Base-by-base conservation (phyloP, 2,888 invertebrate species). In the Mimachlamys varia region DNA sequence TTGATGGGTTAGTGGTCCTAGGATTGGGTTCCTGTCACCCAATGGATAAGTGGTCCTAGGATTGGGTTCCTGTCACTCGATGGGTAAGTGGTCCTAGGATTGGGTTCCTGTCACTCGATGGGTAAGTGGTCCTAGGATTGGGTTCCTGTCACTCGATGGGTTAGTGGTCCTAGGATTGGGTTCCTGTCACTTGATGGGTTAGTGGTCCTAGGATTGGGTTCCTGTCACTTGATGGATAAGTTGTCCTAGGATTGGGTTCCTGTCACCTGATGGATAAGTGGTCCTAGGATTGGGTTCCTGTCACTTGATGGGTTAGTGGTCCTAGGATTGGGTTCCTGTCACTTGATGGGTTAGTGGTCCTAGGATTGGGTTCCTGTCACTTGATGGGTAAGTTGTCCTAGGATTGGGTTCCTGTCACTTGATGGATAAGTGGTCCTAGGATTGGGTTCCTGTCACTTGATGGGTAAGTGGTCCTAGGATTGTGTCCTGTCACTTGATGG, bases 301-400 rank as follows among this genome's bases (percentile, higher is more conserved):
- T 76, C 17, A 76, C 97, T 99, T 99, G 0, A 97, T 99, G 90
- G 97, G 97, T 97, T 95, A 93, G 91, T 91, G 88, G 12, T 53
- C 12, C 3, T 53, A 53, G 38, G 15, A 27, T 13, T 49, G 88
- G 38, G 22, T 22, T 27, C 50, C 55, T 27, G 27, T 76, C 17
- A 76, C 97, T 99, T 99, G 0, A 97, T 99, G 90, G 97, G 97
- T 97, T 95, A 93, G 91, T 91, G 88, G 12, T 53, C 12, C 3
- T 53, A 53, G 38, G 15, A 27, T 13, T 49, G 88, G 38, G 22
- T 22, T 27, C 50, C 55, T 27, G 27, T 76, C 17, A 76, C 97
- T 99, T 99, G 0, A 97, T 99, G 90, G 97, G 97, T 97, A 95
- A 93, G 91, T 91, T 88, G 12, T 53, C 12, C 3, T 53, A 53